A percentile compares a stretch with the other conserved stretches of the same genome.
These are phyloP conservation scores for Anguilla rostrata DNA, from an alignment of 2,113 vertebrate genomes.

Conservation along the genomic window DNA sequence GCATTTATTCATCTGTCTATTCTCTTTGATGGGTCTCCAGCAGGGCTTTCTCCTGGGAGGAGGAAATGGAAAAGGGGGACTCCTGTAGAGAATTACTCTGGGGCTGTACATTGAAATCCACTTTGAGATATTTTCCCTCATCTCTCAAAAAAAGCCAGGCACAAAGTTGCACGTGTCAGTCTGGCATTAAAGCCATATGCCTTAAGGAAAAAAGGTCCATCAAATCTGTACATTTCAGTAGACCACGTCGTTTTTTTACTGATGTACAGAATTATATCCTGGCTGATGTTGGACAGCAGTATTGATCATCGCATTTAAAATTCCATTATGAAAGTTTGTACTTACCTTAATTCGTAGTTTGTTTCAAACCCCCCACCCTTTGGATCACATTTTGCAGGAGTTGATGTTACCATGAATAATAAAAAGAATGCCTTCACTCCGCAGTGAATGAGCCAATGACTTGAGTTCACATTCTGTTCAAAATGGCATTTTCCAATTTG, in stretches of 20 bases:
- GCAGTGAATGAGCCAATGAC: neutral
- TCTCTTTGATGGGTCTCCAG: slow-evolving; percentile 13
- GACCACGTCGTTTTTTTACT: neutral
- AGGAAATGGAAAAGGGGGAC: neutral
- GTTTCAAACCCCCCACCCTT: neutral
- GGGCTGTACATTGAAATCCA: slow-evolving; percentile 31
- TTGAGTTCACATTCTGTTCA: slow-evolving; percentile 8
- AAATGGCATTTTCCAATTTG: neutral
- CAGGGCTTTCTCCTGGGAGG: neutral
- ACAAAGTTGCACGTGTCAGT: neutral
- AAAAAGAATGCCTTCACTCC: neutral
- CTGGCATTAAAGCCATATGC: neutral
- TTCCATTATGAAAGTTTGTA: neutral
- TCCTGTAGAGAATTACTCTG: neutral
- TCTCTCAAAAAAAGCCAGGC: neutral
- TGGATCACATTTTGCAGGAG: neutral
- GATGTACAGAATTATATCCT: neutral
- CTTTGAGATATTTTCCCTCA: slow-evolving; percentile 19
- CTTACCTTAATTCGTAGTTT: neutral
- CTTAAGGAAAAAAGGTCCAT: neutral
- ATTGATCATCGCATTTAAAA: neutral
- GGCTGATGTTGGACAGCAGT: neutral
- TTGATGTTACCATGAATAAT: neutral
- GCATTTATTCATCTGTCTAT: slow-evolving; percentile 4
- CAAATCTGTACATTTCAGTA: neutral